phyloP scores from a whole-genome alignment of 2,113 vertebrate genomes.

The Arizona elegans region DNA sequence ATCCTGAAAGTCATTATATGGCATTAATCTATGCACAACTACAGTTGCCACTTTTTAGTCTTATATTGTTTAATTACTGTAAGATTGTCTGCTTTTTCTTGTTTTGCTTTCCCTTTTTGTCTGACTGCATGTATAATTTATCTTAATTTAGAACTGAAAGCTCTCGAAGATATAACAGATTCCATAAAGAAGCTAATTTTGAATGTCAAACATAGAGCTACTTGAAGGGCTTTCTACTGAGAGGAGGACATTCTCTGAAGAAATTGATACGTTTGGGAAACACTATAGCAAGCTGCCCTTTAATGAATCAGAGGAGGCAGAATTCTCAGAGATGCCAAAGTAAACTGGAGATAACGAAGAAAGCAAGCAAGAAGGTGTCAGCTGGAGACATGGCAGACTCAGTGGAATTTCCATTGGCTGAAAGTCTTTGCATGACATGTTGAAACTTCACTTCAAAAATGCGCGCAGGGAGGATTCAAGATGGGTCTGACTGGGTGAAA shows the following conservation, averaged over 20 bases:
- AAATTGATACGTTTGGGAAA: background rate
- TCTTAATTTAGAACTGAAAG: background rate
- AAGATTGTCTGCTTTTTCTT: background rate
- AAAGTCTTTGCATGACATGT: background rate
- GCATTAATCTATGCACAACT: background rate
- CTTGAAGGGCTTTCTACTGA: background rate
- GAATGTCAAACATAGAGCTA: background rate
- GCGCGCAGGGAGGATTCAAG: background rate
- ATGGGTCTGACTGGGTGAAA: background rate
- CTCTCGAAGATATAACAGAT: background rate
- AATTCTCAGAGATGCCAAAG: slow-evolving; percentile 2
- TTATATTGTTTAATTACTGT: background rate
- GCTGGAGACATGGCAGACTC: background rate
- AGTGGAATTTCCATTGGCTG: background rate
- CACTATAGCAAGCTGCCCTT: background rate
- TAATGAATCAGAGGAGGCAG: background rate
- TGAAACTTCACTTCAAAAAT: background rate
- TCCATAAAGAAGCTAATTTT: background rate
- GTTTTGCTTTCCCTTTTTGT: background rate
- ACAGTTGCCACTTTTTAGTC: background rate
- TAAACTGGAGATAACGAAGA: background rate
- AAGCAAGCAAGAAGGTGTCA: background rate
- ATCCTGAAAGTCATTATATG: background rate
- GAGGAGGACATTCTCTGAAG: background rate
- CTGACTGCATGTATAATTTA: background rate